phyloP scores from a whole-genome alignment of 2,888 invertebrate species.

The Sminthurinus aureus region DNA sequence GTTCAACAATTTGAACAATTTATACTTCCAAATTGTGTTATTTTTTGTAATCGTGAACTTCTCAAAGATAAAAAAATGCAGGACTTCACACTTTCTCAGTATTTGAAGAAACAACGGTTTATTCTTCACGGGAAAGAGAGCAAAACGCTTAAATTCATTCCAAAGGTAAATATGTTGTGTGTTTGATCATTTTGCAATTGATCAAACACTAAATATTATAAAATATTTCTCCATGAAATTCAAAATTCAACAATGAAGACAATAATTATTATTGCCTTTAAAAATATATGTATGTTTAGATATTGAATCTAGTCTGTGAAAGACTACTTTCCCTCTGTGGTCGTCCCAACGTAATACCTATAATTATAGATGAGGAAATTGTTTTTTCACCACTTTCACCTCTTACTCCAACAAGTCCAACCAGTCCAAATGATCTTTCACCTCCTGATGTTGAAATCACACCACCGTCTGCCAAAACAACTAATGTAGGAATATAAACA shows the following conservation, averaged over 20 bases:
- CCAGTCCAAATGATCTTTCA: conserved; percentile 52
- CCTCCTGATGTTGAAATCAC: conserved; percentile 62
- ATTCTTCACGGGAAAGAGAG: conserved; percentile 82
- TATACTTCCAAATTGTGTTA: conserved; percentile 77
- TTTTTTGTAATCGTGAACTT: conserved; percentile 72
- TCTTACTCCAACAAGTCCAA: conserved; percentile 43
- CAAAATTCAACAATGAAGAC: too few relatives aligned
- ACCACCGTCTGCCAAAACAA: conserved; percentile 61
- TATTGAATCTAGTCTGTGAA: conserved; percentile 80
- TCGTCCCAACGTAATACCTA: conserved; percentile 71
- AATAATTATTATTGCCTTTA: too few relatives aligned
- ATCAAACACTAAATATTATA: too few relatives aligned
- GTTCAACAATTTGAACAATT: conserved; percentile 84
- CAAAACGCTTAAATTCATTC: conserved; percentile 76
- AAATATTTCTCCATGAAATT: too few relatives aligned
- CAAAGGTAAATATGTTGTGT: conserved; percentile 70
- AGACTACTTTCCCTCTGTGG: conserved; percentile 76
- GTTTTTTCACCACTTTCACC: conserved; percentile 59
- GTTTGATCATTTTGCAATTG: too few relatives aligned
- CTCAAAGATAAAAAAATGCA: conserved; percentile 65
- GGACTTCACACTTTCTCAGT: conserved; percentile 76
- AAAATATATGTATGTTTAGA: conserved; percentile 68
- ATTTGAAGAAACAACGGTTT: conserved; percentile 74
- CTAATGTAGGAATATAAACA: not conserved
- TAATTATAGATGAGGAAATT: conserved; percentile 61